phyloP scores from a whole-genome alignment of 2,888 invertebrate genomes.

The Scrobipalpa atriplicella region DNA sequence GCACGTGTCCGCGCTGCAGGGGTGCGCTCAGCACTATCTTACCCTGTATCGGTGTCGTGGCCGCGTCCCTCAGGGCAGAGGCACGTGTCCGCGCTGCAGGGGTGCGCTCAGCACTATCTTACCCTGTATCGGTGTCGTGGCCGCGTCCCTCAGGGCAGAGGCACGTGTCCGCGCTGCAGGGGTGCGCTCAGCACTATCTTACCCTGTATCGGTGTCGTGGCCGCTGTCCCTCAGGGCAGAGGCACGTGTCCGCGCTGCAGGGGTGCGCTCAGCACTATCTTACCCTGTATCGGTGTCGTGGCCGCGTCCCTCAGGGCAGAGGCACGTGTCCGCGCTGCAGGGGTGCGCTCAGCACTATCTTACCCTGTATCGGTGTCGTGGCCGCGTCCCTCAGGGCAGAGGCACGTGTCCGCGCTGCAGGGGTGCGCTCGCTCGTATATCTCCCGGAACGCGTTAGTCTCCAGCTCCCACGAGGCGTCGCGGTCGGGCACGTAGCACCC shows the following conservation, averaged over 20 bases:
- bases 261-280: slow-evolving; percentile 73
- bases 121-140: slow-evolving; percentile 62
- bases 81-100: slow-evolving; percentile 85
- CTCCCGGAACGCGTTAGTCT: slow-evolving; percentile 88
- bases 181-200: slow-evolving; percentile 72
- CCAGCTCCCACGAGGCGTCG: slow-evolving; percentile 93
- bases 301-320: slow-evolving; percentile 71
- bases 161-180: slow-evolving; percentile 85
- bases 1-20: slow-evolving; percentile 85
- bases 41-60: slow-evolving; percentile 62
- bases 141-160: slow-evolving; percentile 71
- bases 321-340: slow-evolving; percentile 84
- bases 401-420: slow-evolving; percentile 84
- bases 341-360: slow-evolving; percentile 73
- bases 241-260: slow-evolving; percentile 84
- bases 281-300: slow-evolving; percentile 63
- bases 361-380: slow-evolving; percentile 63
- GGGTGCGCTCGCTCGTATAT: slow-evolving; percentile 83
- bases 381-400: slow-evolving; percentile 71
- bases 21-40: slow-evolving; percentile 72
- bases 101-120: slow-evolving; percentile 72
- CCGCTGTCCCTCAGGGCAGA: slow-evolving; percentile 73
- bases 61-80: slow-evolving; percentile 71
- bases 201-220: slow-evolving; percentile 62
- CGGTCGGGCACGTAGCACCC: slow-evolving; percentile 93